Evolutionary conservation across 2,888 invertebrate genomes (phyloP).

Genomic region (Oligia strigilis): DNA sequence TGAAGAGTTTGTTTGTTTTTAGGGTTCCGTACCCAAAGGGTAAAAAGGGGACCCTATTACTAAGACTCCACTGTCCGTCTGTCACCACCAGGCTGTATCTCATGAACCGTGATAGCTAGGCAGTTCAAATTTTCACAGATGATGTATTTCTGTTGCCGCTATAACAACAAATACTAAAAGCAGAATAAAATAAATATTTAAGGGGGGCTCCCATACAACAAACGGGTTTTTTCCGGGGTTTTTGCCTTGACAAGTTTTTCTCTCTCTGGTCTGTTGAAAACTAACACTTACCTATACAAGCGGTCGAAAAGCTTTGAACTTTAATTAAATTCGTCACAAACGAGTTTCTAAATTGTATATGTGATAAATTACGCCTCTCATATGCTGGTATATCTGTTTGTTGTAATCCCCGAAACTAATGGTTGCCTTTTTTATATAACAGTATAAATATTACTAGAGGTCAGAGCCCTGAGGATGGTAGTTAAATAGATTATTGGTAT

Average conservation of each 20-base stretch:
- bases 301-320: constrained; percentile 3
- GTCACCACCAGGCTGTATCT: no score
- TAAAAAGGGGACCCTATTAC: no score
- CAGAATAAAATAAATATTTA: no score
- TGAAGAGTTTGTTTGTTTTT: no score
- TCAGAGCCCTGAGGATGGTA: constrained; percentile 26
- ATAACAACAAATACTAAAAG: no score
- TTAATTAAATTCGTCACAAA: constrained; percentile 16
- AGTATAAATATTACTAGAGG: constrained; percentile 24
- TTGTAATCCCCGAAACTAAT: constrained; percentile 24
- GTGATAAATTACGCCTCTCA: constrained; percentile 33
- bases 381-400: constrained; percentile 22
- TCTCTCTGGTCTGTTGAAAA: neutral
- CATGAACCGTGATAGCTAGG: no score
- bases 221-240: no score
- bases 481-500: constrained; percentile 21
- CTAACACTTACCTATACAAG: neutral
- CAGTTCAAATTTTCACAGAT: no score
- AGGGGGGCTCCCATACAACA: no score
- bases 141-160: no score
- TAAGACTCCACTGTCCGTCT: no score
- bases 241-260: neutral
- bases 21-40: no score
- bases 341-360: constrained; percentile 18
- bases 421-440: constrained; percentile 20